These are phyloP conservation scores for Corythaixoides concolor DNA, from an alignment of 2,113 vertebrate species.

Conservation along the genomic window DNA sequence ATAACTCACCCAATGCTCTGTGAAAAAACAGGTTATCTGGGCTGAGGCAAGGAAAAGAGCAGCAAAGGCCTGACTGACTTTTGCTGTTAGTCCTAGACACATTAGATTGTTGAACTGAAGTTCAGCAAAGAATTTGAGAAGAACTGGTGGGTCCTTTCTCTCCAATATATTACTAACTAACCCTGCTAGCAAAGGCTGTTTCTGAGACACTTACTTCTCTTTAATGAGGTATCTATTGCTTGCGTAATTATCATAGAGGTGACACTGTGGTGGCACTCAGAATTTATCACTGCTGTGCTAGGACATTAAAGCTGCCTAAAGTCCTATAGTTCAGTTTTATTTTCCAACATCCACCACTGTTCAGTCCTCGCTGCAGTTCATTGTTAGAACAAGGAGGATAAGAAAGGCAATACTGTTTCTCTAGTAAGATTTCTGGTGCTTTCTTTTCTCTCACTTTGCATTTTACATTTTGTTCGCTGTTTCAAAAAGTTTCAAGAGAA, in stretches of 20 bases:
- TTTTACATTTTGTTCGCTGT: constrained; percentile 16
- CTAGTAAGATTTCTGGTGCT: not conserved
- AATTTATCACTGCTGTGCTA: not conserved
- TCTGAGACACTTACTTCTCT: not conserved
- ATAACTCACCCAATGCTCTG: not conserved
- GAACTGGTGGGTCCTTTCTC: not conserved
- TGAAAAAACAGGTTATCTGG: not conserved
- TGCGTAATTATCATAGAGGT: not conserved
- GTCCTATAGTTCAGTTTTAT: not conserved
- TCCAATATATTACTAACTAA: not conserved
- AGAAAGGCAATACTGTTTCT: not conserved
- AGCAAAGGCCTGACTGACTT: not conserved
- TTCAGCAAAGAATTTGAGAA: not conserved
- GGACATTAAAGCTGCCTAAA: not conserved
- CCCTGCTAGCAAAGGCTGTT: not conserved
- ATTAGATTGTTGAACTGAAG: not conserved
- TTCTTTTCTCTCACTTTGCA: not conserved
- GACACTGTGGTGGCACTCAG: not conserved
- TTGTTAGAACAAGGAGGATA: not conserved
- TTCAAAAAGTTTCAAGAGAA: not conserved
- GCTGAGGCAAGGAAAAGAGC: not conserved
- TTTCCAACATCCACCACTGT: not conserved
- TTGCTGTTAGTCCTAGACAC: not conserved
- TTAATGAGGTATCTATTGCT: not conserved
- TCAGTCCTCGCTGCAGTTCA: not conserved